A percentile compares a stretch with the other conserved stretches of the same genome.
Conservation (phyloP, 2,888 invertebrate species). For the Strigamia transsilvanica region DNA sequence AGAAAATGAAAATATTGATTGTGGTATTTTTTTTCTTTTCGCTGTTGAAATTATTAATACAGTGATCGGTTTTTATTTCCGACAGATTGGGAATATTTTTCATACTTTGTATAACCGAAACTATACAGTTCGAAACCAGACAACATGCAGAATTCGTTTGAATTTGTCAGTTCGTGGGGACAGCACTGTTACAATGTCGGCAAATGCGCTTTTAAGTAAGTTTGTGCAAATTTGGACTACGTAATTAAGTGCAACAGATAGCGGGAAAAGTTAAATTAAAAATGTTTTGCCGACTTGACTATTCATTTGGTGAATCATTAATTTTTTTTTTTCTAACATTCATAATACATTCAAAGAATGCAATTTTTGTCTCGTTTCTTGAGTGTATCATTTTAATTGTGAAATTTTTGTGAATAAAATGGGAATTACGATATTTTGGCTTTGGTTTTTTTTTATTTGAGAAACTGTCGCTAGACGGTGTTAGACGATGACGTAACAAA, state of each 20-base stretch:
- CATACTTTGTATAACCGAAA: constrained; percentile 2
- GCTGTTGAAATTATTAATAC: not conserved
- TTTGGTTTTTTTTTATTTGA: not conserved
- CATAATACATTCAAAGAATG: constrained; percentile 40
- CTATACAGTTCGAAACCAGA: not conserved
- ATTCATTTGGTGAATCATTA: constrained; percentile 18
- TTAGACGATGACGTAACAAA: not conserved
- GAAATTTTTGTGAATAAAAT: constrained; percentile 48
- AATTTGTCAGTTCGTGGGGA: constrained; percentile 21
- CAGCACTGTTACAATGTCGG: constrained; percentile 6
- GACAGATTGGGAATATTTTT: constrained; percentile 18
- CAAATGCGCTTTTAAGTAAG: not conserved
- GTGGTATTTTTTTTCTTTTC: not conserved
- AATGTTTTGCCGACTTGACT: constrained; percentile 11
- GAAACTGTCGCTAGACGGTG: not conserved
- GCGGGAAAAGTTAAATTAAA: not conserved
- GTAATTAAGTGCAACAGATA: not conserved
- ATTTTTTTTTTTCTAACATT: constrained; percentile 11
- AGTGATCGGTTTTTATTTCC: not conserved
- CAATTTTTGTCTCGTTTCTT: constrained; percentile 34
- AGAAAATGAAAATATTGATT: not conserved
- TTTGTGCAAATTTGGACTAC: not conserved
- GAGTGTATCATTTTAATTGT: constrained; percentile 39
- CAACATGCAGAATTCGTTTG: not conserved
- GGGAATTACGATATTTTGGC: not conserved